Percentiles rank a stretch among this genome's conserved stretches.
phyloP scores from a whole-genome alignment of 1,140 invertebrate species.

The Zaprionus inermis region DNA sequence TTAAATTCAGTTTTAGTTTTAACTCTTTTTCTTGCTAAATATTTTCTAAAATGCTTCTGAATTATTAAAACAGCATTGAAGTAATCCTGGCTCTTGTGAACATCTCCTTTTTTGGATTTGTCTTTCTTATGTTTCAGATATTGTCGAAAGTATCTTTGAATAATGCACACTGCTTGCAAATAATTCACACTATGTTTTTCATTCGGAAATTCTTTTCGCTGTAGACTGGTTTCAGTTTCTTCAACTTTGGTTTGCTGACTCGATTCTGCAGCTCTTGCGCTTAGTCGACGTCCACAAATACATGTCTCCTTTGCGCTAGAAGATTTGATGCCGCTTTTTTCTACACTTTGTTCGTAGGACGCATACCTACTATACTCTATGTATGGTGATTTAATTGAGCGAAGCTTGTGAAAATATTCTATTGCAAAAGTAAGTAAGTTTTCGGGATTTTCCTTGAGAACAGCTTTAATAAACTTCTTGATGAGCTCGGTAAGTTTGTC shows the following conservation, averaged over 20 bases:
- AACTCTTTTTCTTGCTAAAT: conserved; percentile 42
- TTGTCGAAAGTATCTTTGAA: conserved; percentile 55
- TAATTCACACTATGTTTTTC: conserved; percentile 19
- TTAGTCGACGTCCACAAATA: conserved; percentile 53
- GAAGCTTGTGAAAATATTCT: conserved; percentile 84
- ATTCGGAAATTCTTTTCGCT: background rate
- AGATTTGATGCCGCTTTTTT: conserved; percentile 31
- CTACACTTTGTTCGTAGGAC: conserved; percentile 64
- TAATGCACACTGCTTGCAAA: conserved; percentile 54
- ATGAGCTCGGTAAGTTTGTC: conserved; percentile 85
- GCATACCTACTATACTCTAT: conserved; percentile 49
- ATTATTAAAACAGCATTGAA: conserved; percentile 59
- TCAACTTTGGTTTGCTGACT: background rate
- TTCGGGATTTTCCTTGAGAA: conserved; percentile 84
- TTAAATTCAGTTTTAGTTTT: conserved; percentile 12
- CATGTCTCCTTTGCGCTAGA: conserved; percentile 49
- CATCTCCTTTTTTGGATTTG: conserved; percentile 6
- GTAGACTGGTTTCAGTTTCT: background rate
- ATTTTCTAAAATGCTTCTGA: conserved; percentile 56
- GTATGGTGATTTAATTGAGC: conserved; percentile 69
- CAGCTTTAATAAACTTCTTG: conserved; percentile 85
- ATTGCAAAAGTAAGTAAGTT: conserved; percentile 85
- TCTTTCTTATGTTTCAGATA: conserved; percentile 50
- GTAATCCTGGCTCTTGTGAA: conserved; percentile 45
- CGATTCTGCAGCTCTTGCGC: conserved; percentile 10